A percentile compares a stretch with the other conserved stretches of the same genome.
phyloP scores from a whole-genome alignment of 2,888 invertebrate genomes.

The Atethmia centrago region DNA sequence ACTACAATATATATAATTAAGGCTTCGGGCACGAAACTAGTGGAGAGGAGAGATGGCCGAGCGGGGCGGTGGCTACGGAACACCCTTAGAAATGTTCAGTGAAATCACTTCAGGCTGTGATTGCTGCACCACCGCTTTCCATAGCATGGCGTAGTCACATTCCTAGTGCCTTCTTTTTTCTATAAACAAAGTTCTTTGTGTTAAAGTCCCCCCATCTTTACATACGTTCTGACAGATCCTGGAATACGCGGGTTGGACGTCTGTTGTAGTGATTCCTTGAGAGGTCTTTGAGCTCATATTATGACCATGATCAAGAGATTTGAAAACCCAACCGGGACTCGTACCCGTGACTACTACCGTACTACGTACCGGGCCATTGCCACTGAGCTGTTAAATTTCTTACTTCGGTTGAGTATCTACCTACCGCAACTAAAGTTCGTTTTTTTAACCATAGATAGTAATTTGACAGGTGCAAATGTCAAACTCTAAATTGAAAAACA shows the following conservation, averaged over 20 bases:
- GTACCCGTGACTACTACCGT: neutral
- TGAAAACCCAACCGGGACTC: neutral
- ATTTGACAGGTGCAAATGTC: too few species aligned
- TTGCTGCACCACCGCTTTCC: too few species aligned
- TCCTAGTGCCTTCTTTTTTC: neutral
- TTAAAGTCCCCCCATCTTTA: neutral
- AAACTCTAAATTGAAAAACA: too few species aligned
- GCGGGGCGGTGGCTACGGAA: too few species aligned
- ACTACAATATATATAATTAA: too few species aligned
- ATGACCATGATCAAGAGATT: neutral
- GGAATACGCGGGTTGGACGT: neutral
- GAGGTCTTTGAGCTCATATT: too few species aligned
- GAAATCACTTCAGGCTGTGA: neutral
- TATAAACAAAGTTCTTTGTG: too few species aligned
- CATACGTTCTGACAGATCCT: neutral
- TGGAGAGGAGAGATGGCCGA: neutral
- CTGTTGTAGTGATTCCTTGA: neutral
- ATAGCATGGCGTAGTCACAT: too few species aligned
- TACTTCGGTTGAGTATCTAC: slow-evolving; percentile 1
- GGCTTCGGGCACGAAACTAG: neutral
- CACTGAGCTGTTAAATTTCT: neutral
- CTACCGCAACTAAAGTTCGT: slow-evolving; percentile 1
- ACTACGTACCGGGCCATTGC: too few species aligned
- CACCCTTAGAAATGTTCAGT: neutral
- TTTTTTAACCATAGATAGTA: too few species aligned